These are phyloP conservation scores for Hystrix brachyura DNA, from an alignment of 2,113 vertebrate genomes.

Conservation along the genomic window DNA sequence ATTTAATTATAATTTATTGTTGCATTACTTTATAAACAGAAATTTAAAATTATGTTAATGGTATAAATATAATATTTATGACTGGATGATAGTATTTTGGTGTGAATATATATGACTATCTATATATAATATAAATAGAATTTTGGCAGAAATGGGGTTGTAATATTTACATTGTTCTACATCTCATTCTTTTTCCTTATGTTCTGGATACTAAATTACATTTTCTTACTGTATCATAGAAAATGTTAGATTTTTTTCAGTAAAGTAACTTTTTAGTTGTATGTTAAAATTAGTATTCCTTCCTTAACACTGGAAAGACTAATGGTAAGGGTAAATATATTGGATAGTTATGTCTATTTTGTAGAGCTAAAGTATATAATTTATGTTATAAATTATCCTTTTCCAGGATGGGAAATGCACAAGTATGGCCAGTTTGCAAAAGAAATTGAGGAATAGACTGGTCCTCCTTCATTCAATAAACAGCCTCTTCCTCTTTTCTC, in stretches of 20 bases:
- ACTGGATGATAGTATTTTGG: not conserved
- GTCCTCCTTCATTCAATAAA: not conserved
- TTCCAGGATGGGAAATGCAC: not conserved
- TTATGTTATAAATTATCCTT: slow-evolving; percentile 13
- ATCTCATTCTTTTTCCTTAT: not conserved
- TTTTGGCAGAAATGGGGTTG: not conserved
- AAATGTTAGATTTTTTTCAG: not conserved
- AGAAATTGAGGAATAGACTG: not conserved
- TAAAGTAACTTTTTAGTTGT: slow-evolving; percentile 37
- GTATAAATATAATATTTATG: slow-evolving; percentile 16
- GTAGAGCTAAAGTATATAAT: not conserved
- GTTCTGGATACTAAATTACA: not conserved
- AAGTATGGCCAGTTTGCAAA: not conserved
- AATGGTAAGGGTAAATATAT: not conserved
- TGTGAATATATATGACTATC: not conserved
- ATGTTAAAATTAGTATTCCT: slow-evolving; percentile 41
- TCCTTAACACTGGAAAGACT: slow-evolving; percentile 25
- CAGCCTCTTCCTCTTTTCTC: not conserved
- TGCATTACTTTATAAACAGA: not conserved
- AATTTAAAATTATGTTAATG: slow-evolving; percentile 53
- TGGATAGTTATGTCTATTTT: slow-evolving; percentile 2
- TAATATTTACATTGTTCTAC: slow-evolving; percentile 53
- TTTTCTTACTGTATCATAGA: slow-evolving; percentile 16
- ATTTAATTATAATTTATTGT: slow-evolving; percentile 55
- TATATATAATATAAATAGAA: not conserved